Evolutionary conservation across 2,888 invertebrate species (phyloP).

Genomic region (Drosophila paramelanica): DNA sequence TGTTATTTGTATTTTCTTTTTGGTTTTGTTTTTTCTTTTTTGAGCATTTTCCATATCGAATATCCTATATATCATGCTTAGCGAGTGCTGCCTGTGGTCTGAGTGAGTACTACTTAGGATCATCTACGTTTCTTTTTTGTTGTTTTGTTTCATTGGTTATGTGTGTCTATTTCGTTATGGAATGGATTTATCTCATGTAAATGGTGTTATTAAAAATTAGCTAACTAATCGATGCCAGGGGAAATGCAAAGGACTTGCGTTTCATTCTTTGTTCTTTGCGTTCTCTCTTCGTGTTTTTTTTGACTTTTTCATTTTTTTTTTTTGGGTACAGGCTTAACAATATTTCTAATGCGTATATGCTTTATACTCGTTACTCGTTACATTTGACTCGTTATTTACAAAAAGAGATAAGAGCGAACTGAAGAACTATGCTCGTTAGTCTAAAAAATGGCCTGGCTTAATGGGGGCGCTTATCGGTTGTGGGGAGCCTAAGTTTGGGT

Average conservation of each 20-base stretch:
- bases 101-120: conserved; percentile 45
- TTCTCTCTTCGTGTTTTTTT: not conserved
- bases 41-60: conserved; percentile 33
- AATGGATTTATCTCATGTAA: conserved; percentile 27
- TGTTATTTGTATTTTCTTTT: conserved; percentile 4
- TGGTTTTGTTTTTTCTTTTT: conserved; percentile 7
- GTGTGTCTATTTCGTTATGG: conserved; percentile 29
- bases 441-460: conserved; percentile 16
- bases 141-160: not conserved
- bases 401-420: conserved; percentile 40
- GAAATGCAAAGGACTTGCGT: conserved; percentile 13
- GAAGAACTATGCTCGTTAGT: conserved; percentile 9
- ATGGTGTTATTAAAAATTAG: conserved; percentile 50
- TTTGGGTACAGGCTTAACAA: conserved; percentile 21
- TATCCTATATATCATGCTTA: conserved; percentile 23
- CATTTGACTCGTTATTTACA: conserved; percentile 51
- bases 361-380: conserved; percentile 19
- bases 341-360: conserved; percentile 19
- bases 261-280: not conserved
- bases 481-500: not conserved
- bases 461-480: not conserved
- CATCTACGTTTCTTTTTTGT: conserved; percentile 32
- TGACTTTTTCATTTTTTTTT: not conserved
- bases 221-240: conserved; percentile 48
- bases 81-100: conserved; percentile 47